Conservation (phyloP, 30 jellyfish, hydroid and myxozoan species). For the Rhopilema esculentum region DNA sequence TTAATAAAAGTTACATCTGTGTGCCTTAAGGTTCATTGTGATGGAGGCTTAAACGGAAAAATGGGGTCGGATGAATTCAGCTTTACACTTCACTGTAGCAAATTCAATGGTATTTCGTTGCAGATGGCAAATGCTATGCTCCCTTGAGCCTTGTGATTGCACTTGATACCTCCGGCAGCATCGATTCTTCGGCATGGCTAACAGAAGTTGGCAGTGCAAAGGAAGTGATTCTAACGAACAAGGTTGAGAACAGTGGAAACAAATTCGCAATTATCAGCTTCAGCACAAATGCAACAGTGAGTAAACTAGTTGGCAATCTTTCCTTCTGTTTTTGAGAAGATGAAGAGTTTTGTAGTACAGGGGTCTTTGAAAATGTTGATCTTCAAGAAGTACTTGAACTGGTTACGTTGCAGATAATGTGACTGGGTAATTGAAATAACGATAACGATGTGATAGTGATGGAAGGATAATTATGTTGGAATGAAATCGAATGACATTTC, state of each 20-base stretch:
- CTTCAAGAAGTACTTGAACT: too few species aligned
- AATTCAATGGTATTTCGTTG: too few species aligned
- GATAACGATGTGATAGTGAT: too few species aligned
- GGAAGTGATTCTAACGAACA: constrained; percentile 27
- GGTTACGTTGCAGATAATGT: too few species aligned
- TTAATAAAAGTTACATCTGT: not conserved
- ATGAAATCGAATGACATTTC: too few species aligned
- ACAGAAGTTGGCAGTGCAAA: constrained; percentile 30
- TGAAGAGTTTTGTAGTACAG: too few species aligned
- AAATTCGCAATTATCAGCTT: constrained; percentile 50
- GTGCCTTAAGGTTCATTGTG: not conserved
- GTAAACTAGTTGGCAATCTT: not conserved
- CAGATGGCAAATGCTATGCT: constrained; percentile 57
- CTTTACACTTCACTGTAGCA: too few species aligned
- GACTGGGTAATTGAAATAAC: too few species aligned
- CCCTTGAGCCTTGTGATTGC: constrained; percentile 32
- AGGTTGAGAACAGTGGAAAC: constrained; percentile 15
- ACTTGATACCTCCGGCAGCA: constrained; percentile 73
- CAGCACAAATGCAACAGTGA: constrained; percentile 43
- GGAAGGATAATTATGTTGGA: too few species aligned
- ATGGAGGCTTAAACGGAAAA: not conserved
- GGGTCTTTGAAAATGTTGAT: too few species aligned
- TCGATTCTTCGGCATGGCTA: constrained; percentile 44
- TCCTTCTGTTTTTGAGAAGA: too few species aligned
- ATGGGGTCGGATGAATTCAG: too few species aligned